Base-by-base conservation (phyloP, 2,113 vertebrate genomes). In the Dipodomys spectabilis region DNA sequence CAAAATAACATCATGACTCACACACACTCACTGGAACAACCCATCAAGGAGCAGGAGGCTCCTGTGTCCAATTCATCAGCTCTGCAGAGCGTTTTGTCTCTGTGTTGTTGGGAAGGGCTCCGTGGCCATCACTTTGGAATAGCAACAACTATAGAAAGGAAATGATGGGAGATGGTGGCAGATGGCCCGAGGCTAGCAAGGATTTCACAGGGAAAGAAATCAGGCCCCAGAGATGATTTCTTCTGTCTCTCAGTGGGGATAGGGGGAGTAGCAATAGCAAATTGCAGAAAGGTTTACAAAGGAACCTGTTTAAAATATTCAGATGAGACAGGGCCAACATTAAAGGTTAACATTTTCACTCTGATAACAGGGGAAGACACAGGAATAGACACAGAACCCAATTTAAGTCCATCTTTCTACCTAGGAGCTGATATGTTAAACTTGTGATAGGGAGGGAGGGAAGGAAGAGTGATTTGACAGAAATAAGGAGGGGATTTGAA, bases 1-100 rank as follows among this genome's bases (percentile, higher is more conserved):
- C 97, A 96, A 97, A 97, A 96, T 97, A 97, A 95, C 93, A 90
- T 35, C 75, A 53, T 95, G 96, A 97, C 94, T 97, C 97, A 96
- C 85, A 93, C 45, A 32, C 53, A 27, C 90, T 91, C 87, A 64
- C 93, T 93, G 57, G 75, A 93, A 90, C 86, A 83, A 93, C 90
- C 97, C 95, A 95, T 95, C 96, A 95, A 73, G 80, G 45, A 93
- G 84, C 92, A 72, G 32, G 27, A 2, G 23, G 45, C 0, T 82
- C 82, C 96, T 89, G 92, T 96, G 95, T 88, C 45, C 90, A 95
- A 96, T 92, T 95, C 71, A 95, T 94, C 96, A 82, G 93, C 94
- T 81, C 62, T 49, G 94, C 96, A 88, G 90, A 78, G 85, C 1
- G 2, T 57, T 84, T 81, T 93, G 94, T 92, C 79, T 86, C 84